These are phyloP conservation scores for Amphilophus citrinellus DNA, from an alignment of 2,113 vertebrate species.

Conservation along the genomic window DNA sequence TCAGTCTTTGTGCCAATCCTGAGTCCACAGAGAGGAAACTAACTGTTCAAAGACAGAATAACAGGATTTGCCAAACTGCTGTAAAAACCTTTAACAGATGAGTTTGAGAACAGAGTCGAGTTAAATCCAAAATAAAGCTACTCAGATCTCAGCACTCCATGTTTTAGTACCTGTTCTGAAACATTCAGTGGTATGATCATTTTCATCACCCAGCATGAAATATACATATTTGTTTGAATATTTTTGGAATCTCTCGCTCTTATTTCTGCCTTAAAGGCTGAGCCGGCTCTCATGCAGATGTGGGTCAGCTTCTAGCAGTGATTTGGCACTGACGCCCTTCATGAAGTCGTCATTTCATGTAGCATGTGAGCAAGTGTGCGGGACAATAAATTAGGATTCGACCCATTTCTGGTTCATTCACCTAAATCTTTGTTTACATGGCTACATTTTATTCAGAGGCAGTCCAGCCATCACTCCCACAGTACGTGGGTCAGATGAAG, in stretches of 20 bases:
- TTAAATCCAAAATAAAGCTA: no score
- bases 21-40: no score
- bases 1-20: no score
- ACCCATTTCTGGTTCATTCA: not conserved
- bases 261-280: not conserved
- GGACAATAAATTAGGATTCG: not conserved
- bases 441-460: not conserved
- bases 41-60: not conserved
- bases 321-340: not conserved
- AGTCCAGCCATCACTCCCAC: not conserved
- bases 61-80: not conserved
- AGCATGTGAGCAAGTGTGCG: not conserved
- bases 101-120: not conserved
- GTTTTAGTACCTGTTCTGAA: conserved; percentile 4
- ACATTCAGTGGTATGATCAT: not conserved
- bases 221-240: not conserved
- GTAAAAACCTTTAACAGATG: not conserved
- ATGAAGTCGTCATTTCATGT: no score
- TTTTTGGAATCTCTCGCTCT: not conserved
- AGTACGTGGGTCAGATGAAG: not conserved
- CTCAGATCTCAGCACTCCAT: not conserved
- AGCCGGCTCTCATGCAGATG: not conserved
- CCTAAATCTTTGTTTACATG: not conserved
- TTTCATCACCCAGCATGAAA: not conserved
- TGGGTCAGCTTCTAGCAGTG: not conserved